Conservation (phyloP, 1,140 invertebrate species). For the Ganaspis sp. region DNA sequence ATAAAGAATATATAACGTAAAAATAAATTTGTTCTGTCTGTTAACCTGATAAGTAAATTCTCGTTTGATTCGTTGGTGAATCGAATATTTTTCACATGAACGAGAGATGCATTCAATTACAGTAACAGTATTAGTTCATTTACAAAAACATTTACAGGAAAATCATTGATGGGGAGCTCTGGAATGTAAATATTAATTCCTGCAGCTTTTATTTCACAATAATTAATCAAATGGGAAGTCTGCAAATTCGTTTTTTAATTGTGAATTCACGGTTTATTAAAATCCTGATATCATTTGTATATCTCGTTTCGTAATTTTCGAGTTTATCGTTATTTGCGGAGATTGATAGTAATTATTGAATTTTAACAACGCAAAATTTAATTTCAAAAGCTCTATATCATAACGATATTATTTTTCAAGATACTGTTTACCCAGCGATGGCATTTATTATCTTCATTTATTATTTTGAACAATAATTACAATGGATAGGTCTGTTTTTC, state of each 20-base stretch:
- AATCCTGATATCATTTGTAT: slow-evolving; percentile 28
- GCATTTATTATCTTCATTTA: background rate
- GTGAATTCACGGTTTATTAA: slow-evolving; percentile 5
- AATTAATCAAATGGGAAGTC: background rate
- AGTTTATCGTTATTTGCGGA: slow-evolving; percentile 40
- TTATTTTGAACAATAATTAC: background rate
- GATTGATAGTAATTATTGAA: slow-evolving; percentile 38
- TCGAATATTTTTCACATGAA: slow-evolving; percentile 6
- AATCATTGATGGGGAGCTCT: background rate
- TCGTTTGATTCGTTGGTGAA: slow-evolving; percentile 4
- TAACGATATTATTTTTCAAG: background rate
- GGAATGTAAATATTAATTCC: background rate
- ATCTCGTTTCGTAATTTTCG: slow-evolving; percentile 47
- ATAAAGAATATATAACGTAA: too few relatives aligned
- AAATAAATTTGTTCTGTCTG: too few relatives aligned
- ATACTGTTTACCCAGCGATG: too few relatives aligned
- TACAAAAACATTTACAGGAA: background rate
- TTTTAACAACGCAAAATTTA: slow-evolving; percentile 24
- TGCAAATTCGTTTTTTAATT: background rate
- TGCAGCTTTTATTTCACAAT: background rate
- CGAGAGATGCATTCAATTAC: background rate
- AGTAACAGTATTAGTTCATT: slow-evolving; percentile 3
- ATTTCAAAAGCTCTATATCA: slow-evolving; percentile 2
- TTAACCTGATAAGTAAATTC: background rate
- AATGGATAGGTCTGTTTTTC: background rate